Conservation (phyloP, 2,797 vertebrate genomes). For the Sciurus carolinensis region DNA sequence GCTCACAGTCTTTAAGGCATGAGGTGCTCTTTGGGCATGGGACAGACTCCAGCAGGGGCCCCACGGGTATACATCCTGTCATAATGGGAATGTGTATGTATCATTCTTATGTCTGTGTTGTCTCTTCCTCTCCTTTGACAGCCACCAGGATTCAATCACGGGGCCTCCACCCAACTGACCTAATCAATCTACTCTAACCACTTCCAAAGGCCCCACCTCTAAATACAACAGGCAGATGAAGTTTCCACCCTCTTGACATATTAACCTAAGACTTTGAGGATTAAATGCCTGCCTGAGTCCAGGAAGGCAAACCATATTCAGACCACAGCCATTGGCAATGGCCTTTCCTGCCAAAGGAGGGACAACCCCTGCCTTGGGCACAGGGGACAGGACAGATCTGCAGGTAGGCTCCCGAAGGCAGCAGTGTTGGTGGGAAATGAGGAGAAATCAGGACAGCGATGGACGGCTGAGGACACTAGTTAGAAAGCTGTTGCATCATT, state of each 20-base stretch:
- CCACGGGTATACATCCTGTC: background rate
- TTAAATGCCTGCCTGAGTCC: background rate
- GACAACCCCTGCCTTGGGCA: background rate
- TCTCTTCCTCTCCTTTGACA: background rate
- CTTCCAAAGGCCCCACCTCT: background rate
- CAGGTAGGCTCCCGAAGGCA: background rate
- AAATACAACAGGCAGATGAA: background rate
- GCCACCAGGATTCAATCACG: background rate
- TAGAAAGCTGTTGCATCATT: background rate
- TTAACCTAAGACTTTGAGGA: background rate
- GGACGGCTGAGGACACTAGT: background rate
- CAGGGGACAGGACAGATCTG: accelerated
- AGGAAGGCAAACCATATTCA: background rate
- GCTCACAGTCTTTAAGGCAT: background rate
- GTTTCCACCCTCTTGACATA: background rate
- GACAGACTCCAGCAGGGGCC: background rate
- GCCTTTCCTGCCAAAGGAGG: background rate
- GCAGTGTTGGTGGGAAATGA: background rate
- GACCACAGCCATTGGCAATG: accelerated
- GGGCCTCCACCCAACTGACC: background rate
- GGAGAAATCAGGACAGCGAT: background rate
- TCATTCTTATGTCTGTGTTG: background rate
- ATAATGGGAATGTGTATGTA: no score
- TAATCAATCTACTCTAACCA: background rate
- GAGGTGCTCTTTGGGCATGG: background rate